Percentiles rank a stretch among this genome's conserved stretches.
Evolutionary conservation across 92 coral and sea anemone species (phyloP).

Genomic region (Epizoanthus fatuus): DNA sequence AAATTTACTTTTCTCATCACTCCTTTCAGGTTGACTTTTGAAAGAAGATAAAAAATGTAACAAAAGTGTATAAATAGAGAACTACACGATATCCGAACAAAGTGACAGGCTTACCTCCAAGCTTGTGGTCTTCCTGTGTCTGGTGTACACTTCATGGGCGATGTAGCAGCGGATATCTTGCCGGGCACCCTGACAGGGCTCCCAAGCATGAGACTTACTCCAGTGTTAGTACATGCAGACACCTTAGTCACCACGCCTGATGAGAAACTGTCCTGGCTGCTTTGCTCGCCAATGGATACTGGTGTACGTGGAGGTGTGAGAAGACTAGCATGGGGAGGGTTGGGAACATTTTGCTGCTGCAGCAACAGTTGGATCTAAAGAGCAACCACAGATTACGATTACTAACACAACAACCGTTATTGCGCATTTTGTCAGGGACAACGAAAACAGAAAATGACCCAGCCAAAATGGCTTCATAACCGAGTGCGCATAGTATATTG

Average conservation of each 20-base stretch:
- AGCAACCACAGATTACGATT: neutral
- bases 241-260: constrained; percentile 47
- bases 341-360: constrained; percentile 68
- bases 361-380: constrained; percentile 73
- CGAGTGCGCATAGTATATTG: no score
- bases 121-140: neutral
- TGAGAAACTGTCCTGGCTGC: neutral
- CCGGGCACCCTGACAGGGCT: constrained; percentile 66
- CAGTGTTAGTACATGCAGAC: constrained; percentile 87
- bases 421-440: no score
- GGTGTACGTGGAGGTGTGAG: constrained; percentile 86
- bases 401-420: no score
- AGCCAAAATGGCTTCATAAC: no score
- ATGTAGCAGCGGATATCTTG: constrained; percentile 76
- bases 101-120: constrained; percentile 4
- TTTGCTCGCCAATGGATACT: constrained; percentile 8
- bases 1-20: no score
- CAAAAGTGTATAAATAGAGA: no score
- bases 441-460: no score
- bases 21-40: neutral
- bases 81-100: neutral
- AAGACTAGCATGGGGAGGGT: constrained; percentile 42
- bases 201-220: constrained; percentile 81
- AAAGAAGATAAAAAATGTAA: neutral
- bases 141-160: constrained; percentile 62